Evolutionary conservation across 2,888 invertebrate species (phyloP), one percentile per base, ranked within the genome.

Genomic region (Hofmannophila pseudospretella): DNA sequence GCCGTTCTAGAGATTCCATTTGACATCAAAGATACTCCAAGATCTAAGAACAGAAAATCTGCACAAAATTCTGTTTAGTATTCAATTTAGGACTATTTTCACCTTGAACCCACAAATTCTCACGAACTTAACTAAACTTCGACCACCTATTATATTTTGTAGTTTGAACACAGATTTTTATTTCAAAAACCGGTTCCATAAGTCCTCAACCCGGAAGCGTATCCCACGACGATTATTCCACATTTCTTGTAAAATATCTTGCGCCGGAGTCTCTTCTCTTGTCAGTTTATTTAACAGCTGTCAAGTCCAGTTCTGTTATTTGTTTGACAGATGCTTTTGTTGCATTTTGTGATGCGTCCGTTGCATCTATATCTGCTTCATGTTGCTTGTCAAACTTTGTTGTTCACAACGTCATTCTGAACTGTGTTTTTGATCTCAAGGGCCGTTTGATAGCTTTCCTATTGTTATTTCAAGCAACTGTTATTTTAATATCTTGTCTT

Each of bases 151-250:
- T 44, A 27, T 36, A 39, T 41, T 32, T 44, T 44, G 45, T 35
- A 44, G 40, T 49, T 37, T n/a, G n/a, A 39, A 36, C 42, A 5
- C 20, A 9, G 51, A 40, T 43, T 54, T 50, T 47, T 56, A 48
- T 47, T 48, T 43, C 26, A 36, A 47, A 52, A 71, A 81, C 81
- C 70, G 68, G 81, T 80, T 68, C 41, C 54, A 57, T 60, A 62
- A 79, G 59, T 68, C 41, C 54, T 57, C 60, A 62, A 79, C 60
- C 48, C 79, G 82, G 82, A 84, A 82, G 75, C 53, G 51, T 40
- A 55, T 73, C 76, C 51, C 69, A 72, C 73, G 64, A 47, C 55
- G 65, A 61, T 60, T 67, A 71, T 70, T 78, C 70, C 70, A 65
- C 71, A 73, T 79, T 78, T 72, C 61, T 49, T 67, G 62, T 62